Evolutionary conservation across 2,888 invertebrate genomes (phyloP).

Genomic region (Drosophila phalerata): DNA sequence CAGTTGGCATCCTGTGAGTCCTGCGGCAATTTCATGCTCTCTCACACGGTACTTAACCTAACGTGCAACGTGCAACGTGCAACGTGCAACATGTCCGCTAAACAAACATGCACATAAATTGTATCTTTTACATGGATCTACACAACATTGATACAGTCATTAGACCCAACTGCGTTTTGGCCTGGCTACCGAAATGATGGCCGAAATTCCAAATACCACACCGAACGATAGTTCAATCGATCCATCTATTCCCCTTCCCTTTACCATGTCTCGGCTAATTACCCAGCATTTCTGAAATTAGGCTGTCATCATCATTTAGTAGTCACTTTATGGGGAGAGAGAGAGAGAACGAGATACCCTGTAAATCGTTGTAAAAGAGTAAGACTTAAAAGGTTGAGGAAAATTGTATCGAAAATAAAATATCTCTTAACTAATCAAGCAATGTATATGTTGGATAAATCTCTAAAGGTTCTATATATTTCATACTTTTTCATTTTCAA

Average conservation of each 20-base stretch:
- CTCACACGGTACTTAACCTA: constrained; percentile 61
- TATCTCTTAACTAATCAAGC: neutral
- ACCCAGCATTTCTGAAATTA: constrained; percentile 69
- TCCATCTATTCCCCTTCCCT: constrained; percentile 39
- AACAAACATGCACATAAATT: constrained; percentile 60
- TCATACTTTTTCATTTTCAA: too few species aligned
- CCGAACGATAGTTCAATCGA: constrained; percentile 23
- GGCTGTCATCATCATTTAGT: constrained; percentile 76
- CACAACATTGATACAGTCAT: constrained; percentile 71
- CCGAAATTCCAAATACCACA: constrained; percentile 39
- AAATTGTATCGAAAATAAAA: neutral
- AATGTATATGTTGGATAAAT: too few species aligned
- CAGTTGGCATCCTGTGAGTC: constrained; percentile 57
- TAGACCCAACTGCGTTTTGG: constrained; percentile 64
- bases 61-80: constrained; percentile 10
- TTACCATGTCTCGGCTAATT: constrained; percentile 48
- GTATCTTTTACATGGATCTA: constrained; percentile 25
- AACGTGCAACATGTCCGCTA: constrained; percentile 36
- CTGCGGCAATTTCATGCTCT: constrained; percentile 70
- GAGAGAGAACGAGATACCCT: neutral
- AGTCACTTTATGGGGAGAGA: neutral
- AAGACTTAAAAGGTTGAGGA: neutral
- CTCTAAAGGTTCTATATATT: too few species aligned
- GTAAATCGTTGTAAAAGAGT: neutral
- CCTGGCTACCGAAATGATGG: constrained; percentile 43